Evolutionary conservation across 2,888 invertebrate species (phyloP).

Genomic region (Macropis europaea): DNA sequence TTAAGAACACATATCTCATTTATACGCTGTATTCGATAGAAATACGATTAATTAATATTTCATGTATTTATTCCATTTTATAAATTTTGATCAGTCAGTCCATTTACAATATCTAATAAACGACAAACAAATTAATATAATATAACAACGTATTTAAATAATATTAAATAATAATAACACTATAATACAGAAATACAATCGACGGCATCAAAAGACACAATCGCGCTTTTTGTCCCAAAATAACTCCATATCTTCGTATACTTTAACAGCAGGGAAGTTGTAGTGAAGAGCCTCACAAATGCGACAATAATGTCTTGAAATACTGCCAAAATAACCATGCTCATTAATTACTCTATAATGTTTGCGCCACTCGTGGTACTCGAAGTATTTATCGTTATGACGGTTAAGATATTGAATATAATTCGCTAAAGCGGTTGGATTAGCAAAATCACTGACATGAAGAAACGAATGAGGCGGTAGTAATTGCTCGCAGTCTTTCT

Average conservation of each 20-base stretch:
- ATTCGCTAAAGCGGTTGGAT: conserved; percentile 81
- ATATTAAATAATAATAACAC: neutral
- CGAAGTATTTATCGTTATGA: conserved; percentile 76
- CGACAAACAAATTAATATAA: neutral
- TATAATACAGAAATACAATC: neutral
- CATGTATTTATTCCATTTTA: too few species aligned
- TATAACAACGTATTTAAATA: neutral
- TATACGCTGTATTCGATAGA: too few species aligned
- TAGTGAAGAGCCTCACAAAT: conserved; percentile 86
- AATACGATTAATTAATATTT: too few species aligned
- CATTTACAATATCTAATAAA: neutral
- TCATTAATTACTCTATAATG: conserved; percentile 83
- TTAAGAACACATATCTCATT: too few species aligned
- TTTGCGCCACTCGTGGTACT: conserved; percentile 83
- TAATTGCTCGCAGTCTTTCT: conserved; percentile 79
- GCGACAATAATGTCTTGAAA: conserved; percentile 84
- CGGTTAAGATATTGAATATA: conserved; percentile 81
- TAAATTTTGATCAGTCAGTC: neutral
- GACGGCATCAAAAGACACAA: conserved; percentile 48
- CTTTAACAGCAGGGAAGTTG: conserved; percentile 79
- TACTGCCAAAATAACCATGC: conserved; percentile 85
- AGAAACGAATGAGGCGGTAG: conserved; percentile 85
- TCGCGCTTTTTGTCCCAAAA: conserved; percentile 77
- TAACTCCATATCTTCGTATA: conserved; percentile 77
- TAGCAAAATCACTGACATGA: conserved; percentile 82